Evolutionary conservation across 2,888 invertebrate genomes (phyloP), one percentile per base, ranked within the genome.

Genomic region (Eurytoma californica): DNA sequence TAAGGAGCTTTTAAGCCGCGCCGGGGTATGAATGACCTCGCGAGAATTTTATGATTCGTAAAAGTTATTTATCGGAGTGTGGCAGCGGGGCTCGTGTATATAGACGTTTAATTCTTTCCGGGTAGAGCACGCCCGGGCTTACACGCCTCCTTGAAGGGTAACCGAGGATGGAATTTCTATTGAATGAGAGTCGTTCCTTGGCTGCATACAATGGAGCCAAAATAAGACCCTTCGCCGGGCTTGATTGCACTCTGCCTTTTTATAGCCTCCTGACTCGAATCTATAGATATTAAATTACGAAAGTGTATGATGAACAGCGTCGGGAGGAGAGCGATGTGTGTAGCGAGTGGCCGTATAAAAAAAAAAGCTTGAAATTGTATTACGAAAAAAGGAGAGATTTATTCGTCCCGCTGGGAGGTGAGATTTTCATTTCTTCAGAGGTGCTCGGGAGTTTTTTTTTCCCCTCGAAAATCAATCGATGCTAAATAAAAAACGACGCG

Each of bases 11-110:
- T 60, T n/a, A 61, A 51, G 20, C 24, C 3, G n/a, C 18, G 0
- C 57, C 13, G 49, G n/a, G 66, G 24, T 67, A 77, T 39, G 53
- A 77, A 72, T 68, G 72, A 72, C 66, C 76, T 72, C 75, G 70
- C 66, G 67, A 72, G 80, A 76, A 61, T 76, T 72, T 72, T 72
- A 72, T 74, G 79, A 80, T 80, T 72, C 76, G 72, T 80, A 67
- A 80, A 76, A 57, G 65, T 74, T 72, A 80, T 80, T 72, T 80
- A 79, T 79, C 61, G 65, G 16, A 60, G 75, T 60, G 58, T 28
- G n/a, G 28, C 47, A 12, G 51, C 49, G 18, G 49, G 55, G 20
- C 49, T 24, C 73, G 60, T 55, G 65, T 68, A 57, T 79, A 79
- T 75, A 60, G 65, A 73, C 49, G 63, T 63, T 68, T 73, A 73